Evolutionary conservation across 2,113 vertebrate genomes (phyloP).

Genomic region (Dicrurus megarhynchus): DNA sequence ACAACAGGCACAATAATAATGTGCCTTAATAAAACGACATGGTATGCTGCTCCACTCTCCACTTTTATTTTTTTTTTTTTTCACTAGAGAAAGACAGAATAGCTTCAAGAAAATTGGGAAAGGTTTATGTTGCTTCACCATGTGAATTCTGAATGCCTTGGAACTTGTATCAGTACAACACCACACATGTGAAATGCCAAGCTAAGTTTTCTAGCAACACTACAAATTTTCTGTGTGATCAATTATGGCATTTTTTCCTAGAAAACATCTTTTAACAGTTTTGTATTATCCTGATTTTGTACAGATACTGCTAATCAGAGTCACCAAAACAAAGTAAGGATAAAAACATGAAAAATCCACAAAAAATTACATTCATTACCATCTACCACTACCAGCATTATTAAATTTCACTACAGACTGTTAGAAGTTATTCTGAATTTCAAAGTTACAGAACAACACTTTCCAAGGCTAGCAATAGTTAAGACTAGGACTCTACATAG

Average conservation of each 20-base stretch:
- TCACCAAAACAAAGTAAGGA: neutral
- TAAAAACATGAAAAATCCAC: neutral
- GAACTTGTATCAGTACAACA: too few species aligned
- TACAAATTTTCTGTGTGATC: neutral
- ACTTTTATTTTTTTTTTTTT: neutral
- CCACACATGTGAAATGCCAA: neutral
- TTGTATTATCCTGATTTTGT: neutral
- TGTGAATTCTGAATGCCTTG: accelerated
- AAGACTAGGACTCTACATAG: neutral
- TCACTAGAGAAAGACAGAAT: neutral
- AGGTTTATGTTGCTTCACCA: neutral
- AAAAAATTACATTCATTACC: neutral
- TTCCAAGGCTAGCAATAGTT: neutral
- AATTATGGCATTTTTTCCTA: neutral
- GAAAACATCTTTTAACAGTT: neutral
- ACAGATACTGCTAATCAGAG: neutral
- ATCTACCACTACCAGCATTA: neutral
- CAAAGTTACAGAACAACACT: neutral
- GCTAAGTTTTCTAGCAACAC: neutral
- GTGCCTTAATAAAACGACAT: neutral
- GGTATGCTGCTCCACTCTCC: neutral
- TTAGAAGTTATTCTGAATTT: neutral
- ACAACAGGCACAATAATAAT: neutral
- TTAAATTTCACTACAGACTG: neutral
- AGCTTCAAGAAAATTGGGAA: neutral